Conservation (phyloP, 2,113 vertebrate species). For the Dunckerocampus dactyliophorus region DNA sequence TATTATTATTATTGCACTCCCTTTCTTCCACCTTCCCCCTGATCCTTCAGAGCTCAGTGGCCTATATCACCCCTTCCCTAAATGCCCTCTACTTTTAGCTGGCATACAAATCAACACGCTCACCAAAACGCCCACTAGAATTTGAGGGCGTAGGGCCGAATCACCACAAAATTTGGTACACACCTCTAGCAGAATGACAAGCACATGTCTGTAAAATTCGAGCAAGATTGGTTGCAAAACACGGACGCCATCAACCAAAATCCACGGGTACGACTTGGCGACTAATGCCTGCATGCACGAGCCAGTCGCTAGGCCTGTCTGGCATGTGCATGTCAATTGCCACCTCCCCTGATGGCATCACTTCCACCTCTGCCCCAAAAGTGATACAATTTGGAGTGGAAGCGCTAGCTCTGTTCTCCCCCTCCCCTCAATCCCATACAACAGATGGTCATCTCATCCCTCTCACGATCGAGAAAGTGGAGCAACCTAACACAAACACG, state of each 20-base stretch:
- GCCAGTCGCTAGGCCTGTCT: too few species aligned
- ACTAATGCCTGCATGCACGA: too few species aligned
- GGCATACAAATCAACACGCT: slow-evolving; percentile 10
- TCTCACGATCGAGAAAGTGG: slow-evolving; percentile 56
- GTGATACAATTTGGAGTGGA: too few species aligned
- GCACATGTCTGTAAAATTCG: too few species aligned
- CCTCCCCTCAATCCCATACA: slow-evolving; percentile 53
- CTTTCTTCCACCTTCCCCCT: not conserved
- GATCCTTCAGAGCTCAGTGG: slow-evolving; percentile 23
- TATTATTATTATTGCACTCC: not conserved
- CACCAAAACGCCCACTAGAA: too few species aligned
- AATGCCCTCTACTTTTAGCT: slow-evolving; percentile 19
- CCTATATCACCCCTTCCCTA: slow-evolving; percentile 32
- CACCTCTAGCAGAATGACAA: too few species aligned
- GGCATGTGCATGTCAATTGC: slow-evolving; percentile 6
- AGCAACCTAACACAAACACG: slow-evolving; percentile 25
- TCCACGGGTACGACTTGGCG: too few species aligned
- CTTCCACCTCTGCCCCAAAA: slow-evolving; percentile 35
- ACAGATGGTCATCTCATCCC: slow-evolving; percentile 67
- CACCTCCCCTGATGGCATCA: slow-evolving; percentile 41
- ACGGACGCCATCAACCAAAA: too few species aligned
- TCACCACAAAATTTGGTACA: too few species aligned
- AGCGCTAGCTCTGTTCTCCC: slow-evolving; percentile 4
- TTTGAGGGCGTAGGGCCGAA: too few species aligned
- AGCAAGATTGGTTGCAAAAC: too few species aligned